Base-by-base conservation (phyloP, 2,113 vertebrate species). In the Zootoca vivipara region DNA sequence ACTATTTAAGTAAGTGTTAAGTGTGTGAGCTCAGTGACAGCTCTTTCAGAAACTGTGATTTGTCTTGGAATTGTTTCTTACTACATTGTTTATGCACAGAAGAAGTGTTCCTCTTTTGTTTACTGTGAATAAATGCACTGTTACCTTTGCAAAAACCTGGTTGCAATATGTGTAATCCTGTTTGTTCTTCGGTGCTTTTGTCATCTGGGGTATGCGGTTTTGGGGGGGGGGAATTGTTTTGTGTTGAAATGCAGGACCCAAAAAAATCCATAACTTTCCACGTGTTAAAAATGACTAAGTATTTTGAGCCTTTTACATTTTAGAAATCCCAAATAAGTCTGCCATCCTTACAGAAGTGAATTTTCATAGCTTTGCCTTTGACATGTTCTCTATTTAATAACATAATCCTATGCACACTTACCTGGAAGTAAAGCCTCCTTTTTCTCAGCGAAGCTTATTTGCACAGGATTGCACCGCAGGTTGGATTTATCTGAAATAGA, bases 1-100 rank as follows among this genome's bases (percentile, higher is more conserved):
- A 93, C 87, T 95, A n/a, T 95, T 97, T 95, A 96, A 96, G 88
- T 94, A 92, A 95, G 89, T 95, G 95, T 95, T 95, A 94, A 93
- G 94, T 91, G 86, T 91, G 78, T 78, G 62, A 92, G 82, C 87
- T 94, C 90, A 46, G 90, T 91, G 93, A 94, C 92, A 92, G 87
- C 89, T 86, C 91, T 83, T 95, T 93, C 87, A 85, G 92, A 96
- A 96, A 83, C 89, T 87, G 91, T 93, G 94, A 96, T 90, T 93
- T 93, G 92, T 72, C 92, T 91, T 94, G 5, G 93, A 92, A 93
- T 94, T 83, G 86, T 89, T 93, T 93, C 87, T 89, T 95, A 92
- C 89, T 88, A 77, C 90, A 84, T 95, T 95, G 94, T 96, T 96
- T 94, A 91, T 96, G 89, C 91, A 87, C 83, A 79, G 89, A 87